Base-by-base conservation (phyloP, 2,888 invertebrate genomes). In the Priocnemis perturbator region DNA sequence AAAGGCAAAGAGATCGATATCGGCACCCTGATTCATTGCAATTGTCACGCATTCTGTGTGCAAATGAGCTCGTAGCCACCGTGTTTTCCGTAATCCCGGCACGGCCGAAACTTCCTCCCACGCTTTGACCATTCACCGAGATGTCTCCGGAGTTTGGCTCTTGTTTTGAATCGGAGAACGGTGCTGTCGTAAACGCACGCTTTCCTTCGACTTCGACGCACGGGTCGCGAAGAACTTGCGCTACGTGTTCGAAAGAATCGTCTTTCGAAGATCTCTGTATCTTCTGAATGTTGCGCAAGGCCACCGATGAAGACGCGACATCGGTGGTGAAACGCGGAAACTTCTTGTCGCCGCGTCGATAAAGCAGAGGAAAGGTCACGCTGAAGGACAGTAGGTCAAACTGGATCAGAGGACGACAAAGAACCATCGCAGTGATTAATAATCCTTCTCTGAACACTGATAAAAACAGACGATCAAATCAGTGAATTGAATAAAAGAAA, bases 41-140 rank as follows among this genome's bases (percentile, higher is more conserved):
- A 77, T 74, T 67, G 78, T 78, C 73, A 61, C 72, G 66, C 77
- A 77, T 78, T 78, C 73, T 75, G 78, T 37, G 37, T 78, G 78
- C 77, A 79, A 78, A 78, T 78, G 71, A 77, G 77, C 73, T 59
- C 66, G 72, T 76, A 66, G 14, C 57, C 7, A 37, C 37, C 37
- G 37, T 37, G 21, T 50, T 19, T 48, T 47, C 55, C 15, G 50
- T 19, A 50, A 50, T 17, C 37, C 37, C 7, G 4, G 37, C 11
- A 7, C 3, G 26, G 3, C 26, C 7, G 26, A 7, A 26, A 3
- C 11, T 11, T 37, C 11, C 1, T 11, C 1, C 11, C 37, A 11
- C 37, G 26, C 26, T 26, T 26, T 5, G 3, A 26, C 2, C 26
- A 26, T 26, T 2, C 5, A 5, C 26, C 26, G 26, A 3, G 26